Evolutionary conservation across 2,797 vertebrate genomes (phyloP).

Genomic region (Streptopelia turtur): DNA sequence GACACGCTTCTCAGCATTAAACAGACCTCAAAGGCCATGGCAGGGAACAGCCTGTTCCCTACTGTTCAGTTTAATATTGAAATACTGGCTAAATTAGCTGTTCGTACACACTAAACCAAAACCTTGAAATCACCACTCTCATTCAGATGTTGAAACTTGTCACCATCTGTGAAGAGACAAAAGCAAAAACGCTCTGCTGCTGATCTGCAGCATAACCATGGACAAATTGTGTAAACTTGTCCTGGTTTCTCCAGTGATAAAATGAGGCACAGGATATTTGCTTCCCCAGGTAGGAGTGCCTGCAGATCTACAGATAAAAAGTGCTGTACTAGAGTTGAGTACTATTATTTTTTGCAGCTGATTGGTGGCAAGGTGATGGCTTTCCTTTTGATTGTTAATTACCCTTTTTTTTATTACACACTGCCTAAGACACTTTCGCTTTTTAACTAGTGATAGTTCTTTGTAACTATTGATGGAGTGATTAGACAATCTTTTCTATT

Average conservation of each 20-base stretch:
- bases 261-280: not conserved
- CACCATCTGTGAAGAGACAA: not conserved
- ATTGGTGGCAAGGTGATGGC: not conserved
- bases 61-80: not conserved
- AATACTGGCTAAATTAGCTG: not conserved
- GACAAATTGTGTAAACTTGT: not conserved
- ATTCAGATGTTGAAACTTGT: not conserved
- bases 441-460: conserved; percentile 62
- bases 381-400: conserved; percentile 47
- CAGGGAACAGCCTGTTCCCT: not conserved
- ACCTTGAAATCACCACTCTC: not conserved
- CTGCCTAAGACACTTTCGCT: conserved; percentile 15
- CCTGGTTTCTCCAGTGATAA: not conserved
- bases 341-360: not conserved
- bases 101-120: not conserved
- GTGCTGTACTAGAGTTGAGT: not conserved
- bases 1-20: not conserved
- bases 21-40: not conserved
- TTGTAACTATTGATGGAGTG: conserved; percentile 60
- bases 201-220: not conserved
- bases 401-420: conserved; percentile 22
- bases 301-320: not conserved
- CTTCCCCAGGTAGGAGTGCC: fast-evolving
- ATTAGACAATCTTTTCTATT: conserved; percentile 40
- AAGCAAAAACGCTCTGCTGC: not conserved